Conservation (phyloP, 1,140 invertebrate species). For the Eumaeus atala region DNA sequence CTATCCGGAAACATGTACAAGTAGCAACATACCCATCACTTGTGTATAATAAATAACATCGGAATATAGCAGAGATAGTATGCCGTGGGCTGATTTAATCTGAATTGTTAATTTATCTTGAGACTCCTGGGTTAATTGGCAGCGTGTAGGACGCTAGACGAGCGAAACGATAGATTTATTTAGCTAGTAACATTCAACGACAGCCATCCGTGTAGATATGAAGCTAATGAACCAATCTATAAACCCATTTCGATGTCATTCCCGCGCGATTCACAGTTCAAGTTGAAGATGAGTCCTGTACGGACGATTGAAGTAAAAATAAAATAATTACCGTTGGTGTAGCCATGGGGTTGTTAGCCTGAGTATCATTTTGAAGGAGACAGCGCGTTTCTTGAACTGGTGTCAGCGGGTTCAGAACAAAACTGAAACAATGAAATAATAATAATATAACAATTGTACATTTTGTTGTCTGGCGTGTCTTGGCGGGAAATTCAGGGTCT, state of each 20-base stretch:
- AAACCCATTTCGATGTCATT: too few species aligned
- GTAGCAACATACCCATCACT: too few species aligned
- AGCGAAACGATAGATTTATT: background rate
- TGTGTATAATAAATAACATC: too few species aligned
- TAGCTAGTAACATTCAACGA: background rate
- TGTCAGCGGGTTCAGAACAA: conserved; percentile 92
- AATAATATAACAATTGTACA: too few species aligned
- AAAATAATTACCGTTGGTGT: conserved; percentile 76
- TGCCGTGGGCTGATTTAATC: conserved; percentile 40
- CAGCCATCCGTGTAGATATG: background rate
- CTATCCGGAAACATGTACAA: too few species aligned
- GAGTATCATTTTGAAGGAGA: conserved; percentile 93
- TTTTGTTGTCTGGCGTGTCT: too few species aligned
- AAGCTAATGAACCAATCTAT: background rate
- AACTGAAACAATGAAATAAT: conserved; percentile 75
- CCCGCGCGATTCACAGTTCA: too few species aligned
- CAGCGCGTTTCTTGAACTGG: conserved; percentile 94
- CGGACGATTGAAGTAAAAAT: background rate
- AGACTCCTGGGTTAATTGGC: conserved; percentile 44
- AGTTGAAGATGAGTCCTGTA: too few species aligned
- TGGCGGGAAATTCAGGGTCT: too few species aligned
- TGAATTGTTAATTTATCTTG: conserved; percentile 40
- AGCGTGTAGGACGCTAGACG: conserved; percentile 3
- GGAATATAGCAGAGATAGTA: too few species aligned
- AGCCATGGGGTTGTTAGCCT: conserved; percentile 89